phyloP scores from a whole-genome alignment of 2,888 invertebrate species.

The Cosmorhoe ocellata region DNA sequence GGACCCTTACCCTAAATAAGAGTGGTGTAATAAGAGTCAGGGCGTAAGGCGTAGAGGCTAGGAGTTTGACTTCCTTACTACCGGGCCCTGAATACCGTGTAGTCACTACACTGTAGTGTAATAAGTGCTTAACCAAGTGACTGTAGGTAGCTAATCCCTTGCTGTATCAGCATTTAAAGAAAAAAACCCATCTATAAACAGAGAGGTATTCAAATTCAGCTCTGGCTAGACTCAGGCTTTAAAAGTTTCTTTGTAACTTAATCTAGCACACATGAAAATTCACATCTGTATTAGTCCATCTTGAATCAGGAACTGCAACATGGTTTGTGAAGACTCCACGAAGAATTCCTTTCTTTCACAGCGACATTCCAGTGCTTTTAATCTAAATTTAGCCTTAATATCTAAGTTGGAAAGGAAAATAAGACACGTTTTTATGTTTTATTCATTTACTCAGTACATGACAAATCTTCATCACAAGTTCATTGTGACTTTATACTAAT shows the following conservation, averaged over 20 bases:
- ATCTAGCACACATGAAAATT: neutral
- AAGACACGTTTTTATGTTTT: slow-evolving; percentile 23
- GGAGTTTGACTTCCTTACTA: too few species aligned
- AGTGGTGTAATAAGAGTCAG: too few species aligned
- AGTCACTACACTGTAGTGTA: too few species aligned
- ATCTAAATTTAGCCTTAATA: neutral
- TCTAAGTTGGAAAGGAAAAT: slow-evolving; percentile 19
- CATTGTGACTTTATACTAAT: slow-evolving; percentile 6
- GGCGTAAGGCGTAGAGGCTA: too few species aligned
- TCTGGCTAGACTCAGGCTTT: neutral
- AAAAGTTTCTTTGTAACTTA: too few species aligned
- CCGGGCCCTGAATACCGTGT: too few species aligned
- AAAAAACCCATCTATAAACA: too few species aligned
- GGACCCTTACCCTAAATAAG: too few species aligned
- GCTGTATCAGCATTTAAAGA: too few species aligned
- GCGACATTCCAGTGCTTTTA: neutral
- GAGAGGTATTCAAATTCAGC: neutral
- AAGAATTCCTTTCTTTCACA: neutral
- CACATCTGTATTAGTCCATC: neutral
- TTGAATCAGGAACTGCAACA: slow-evolving; percentile 12
- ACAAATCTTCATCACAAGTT: slow-evolving; percentile 9
- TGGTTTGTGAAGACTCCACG: slow-evolving; percentile 1
- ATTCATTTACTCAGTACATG: slow-evolving; percentile 21
- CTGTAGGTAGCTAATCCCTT: too few species aligned
- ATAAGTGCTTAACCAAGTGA: too few species aligned